These are phyloP conservation scores for Branchipolynoe longqiensis DNA, from an alignment of 2,888 invertebrate species.

Conservation along the genomic window DNA sequence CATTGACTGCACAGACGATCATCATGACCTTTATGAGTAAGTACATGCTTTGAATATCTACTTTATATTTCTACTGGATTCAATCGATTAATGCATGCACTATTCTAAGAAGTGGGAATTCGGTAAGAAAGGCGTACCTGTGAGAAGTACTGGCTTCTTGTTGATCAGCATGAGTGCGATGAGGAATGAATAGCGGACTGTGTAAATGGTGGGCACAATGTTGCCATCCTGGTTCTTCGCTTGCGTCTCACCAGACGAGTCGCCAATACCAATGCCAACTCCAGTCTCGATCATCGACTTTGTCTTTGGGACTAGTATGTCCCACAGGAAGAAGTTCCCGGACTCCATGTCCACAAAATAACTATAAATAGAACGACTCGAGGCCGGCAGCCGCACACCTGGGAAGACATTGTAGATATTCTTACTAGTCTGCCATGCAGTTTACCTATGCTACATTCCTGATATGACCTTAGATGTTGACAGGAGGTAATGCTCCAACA, in stretches of 20 bases:
- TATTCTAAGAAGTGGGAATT: too few relatives aligned
- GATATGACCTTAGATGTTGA: too few relatives aligned
- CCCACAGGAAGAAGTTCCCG: slow-evolving; percentile 81
- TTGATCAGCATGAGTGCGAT: slow-evolving; percentile 77
- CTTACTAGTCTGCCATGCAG: too few relatives aligned
- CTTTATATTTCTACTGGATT: too few relatives aligned
- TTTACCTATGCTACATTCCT: neutral
- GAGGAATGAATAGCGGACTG: slow-evolving; percentile 81
- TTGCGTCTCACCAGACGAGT: slow-evolving; percentile 72
- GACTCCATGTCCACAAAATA: slow-evolving; percentile 81
- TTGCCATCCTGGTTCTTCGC: slow-evolving; percentile 70
- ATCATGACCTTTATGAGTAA: too few relatives aligned
- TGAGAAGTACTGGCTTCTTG: slow-evolving; percentile 80
- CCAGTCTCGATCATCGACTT: slow-evolving; percentile 81
- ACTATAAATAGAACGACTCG: slow-evolving; percentile 79
- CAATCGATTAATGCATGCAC: too few relatives aligned
- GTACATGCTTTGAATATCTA: too few relatives aligned
- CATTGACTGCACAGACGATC: too few relatives aligned
- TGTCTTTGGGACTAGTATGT: slow-evolving; percentile 79
- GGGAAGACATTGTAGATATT: neutral
- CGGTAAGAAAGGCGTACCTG: slow-evolving; percentile 77
- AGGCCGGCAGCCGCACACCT: slow-evolving; percentile 81
- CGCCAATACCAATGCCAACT: slow-evolving; percentile 79
- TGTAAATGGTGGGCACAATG: slow-evolving; percentile 81
- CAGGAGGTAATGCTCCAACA: too few relatives aligned